Base-by-base conservation (phyloP, 2,797 vertebrate genomes). In the Macropodus opercularis region DNA sequence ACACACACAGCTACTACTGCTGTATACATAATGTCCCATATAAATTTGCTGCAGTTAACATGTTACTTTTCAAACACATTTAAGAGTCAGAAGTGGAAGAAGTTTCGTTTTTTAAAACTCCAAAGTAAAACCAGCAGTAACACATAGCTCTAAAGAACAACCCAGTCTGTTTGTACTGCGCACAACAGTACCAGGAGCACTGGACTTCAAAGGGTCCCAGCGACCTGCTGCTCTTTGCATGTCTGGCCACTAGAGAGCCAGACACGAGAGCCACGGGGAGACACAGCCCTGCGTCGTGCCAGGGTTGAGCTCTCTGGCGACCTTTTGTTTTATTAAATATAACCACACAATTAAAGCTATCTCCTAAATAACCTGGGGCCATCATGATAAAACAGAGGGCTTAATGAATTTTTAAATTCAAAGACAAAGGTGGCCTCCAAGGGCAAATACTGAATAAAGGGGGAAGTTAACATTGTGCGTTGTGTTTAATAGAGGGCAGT, bases 201-300 rank as follows among this genome's bases (percentile, higher is more conserved):
- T 67, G 63, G 73, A 75, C 65, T 83, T 85, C 72, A 9, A n/a
- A 60, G 12, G 35, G 44, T 55, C 44, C 26, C 21, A 6, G 66
- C 26, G 36, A 2, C 10, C 23, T 49, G 38, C 48, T 64, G 62
- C 18, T 68, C 31, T 50, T 57, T 13, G 59, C 38, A 6, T 24
- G 41, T 34, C 10, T 36, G 47, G 26, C 79, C 90, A 90, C 85
- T 85, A 89, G 91, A 84, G 87, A 53, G 82, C 64, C 80, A 54
- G 72, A 58, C 48, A 38, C 53, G 26, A 75, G 57, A 71, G 64
- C 26, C 22, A 58, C 70, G 36, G 31, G 18, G 12, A 36, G 11
- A 35, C n/a, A 49, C 15, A 24, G 23, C 29, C 14, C 14, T 52
- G 35, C 26, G 11, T 35, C 46, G 36, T 70, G 46, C 34, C 54